Conservation (phyloP, 2,888 invertebrate species). For the Harpagoxenus sublaevis region DNA sequence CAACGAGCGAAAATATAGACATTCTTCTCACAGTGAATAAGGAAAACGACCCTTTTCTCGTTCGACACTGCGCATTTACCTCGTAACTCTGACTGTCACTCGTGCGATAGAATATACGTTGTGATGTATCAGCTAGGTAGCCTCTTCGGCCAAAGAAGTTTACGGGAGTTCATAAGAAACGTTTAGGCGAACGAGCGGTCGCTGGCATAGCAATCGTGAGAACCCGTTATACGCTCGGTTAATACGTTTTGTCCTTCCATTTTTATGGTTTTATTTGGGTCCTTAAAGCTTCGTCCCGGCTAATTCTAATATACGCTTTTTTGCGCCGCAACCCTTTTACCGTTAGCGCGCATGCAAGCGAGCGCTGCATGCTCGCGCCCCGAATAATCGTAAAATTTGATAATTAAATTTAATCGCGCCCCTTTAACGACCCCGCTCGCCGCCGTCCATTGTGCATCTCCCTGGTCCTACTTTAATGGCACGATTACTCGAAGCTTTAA, state of each 20-base stretch:
- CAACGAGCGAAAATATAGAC: neutral
- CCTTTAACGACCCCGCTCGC: conserved; percentile 75
- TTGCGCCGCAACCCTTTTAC: conserved; percentile 28
- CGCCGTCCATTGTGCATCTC: conserved; percentile 77
- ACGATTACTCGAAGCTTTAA: conserved; percentile 83
- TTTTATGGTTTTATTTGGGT: conserved; percentile 76
- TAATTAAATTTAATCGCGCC: conserved; percentile 85
- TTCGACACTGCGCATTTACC: neutral
- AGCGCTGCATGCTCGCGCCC: conserved; percentile 72
- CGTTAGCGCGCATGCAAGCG: conserved; percentile 22
- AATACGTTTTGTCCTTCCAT: conserved; percentile 47
- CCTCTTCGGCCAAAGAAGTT: conserved; percentile 11
- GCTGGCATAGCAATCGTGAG: conserved; percentile 31
- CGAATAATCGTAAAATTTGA: conserved; percentile 85
- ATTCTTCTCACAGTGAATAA: neutral
- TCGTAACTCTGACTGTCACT: neutral
- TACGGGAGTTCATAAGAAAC: conserved; percentile 41
- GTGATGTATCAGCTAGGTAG: neutral
- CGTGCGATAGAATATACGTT: neutral
- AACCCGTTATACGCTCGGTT: conserved; percentile 24
- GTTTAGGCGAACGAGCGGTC: conserved; percentile 23
- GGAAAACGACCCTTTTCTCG: neutral
- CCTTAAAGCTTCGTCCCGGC: conserved; percentile 41
- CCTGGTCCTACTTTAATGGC: conserved; percentile 81
- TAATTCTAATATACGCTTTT: conserved; percentile 76